These are phyloP conservation scores for Leptinotarsa juncta DNA, from an alignment of 2,888 invertebrate genomes.

Conservation along the genomic window DNA sequence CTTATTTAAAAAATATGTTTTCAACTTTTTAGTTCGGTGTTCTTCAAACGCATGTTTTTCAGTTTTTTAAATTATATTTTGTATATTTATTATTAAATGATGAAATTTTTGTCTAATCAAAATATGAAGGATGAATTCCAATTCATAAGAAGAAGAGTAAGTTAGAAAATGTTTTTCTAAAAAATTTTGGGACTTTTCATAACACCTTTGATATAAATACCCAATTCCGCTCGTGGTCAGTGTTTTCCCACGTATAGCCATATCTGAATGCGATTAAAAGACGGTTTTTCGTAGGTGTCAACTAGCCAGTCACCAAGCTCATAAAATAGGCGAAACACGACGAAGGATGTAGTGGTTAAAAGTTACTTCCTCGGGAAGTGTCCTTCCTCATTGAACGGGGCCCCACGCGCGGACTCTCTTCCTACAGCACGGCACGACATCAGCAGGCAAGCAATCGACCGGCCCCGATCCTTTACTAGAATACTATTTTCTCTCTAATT, in stretches of 20 bases:
- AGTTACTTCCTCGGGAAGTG: slow-evolving; percentile 57
- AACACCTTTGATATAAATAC: neutral
- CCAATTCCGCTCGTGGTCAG: neutral
- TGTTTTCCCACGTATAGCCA: slow-evolving; percentile 9
- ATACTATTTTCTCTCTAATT: slow-evolving; percentile 10
- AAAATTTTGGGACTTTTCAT: no score
- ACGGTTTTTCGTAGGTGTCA: slow-evolving; percentile 13
- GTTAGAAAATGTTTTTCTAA: no score
- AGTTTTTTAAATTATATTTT: no score
- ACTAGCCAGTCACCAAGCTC: slow-evolving; percentile 5
- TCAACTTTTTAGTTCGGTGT: no score
- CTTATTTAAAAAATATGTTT: no score
- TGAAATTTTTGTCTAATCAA: no score
- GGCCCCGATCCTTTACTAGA: slow-evolving; percentile 4
- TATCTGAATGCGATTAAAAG: slow-evolving; percentile 11
- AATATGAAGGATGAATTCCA: no score
- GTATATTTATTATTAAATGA: no score
- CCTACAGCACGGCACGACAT: slow-evolving; percentile 2
- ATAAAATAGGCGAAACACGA: slow-evolving; percentile 21
- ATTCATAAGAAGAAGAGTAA: no score
- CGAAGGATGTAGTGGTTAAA: slow-evolving; percentile 57
- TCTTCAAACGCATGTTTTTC: no score
- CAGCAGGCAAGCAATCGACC: slow-evolving; percentile 1
- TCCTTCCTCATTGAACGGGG: slow-evolving; percentile 56
- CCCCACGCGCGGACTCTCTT: slow-evolving; percentile 35